These are phyloP conservation scores for Coenobita brevimanus DNA, from an alignment of 1,140 invertebrate genomes.

Conservation along the genomic window DNA sequence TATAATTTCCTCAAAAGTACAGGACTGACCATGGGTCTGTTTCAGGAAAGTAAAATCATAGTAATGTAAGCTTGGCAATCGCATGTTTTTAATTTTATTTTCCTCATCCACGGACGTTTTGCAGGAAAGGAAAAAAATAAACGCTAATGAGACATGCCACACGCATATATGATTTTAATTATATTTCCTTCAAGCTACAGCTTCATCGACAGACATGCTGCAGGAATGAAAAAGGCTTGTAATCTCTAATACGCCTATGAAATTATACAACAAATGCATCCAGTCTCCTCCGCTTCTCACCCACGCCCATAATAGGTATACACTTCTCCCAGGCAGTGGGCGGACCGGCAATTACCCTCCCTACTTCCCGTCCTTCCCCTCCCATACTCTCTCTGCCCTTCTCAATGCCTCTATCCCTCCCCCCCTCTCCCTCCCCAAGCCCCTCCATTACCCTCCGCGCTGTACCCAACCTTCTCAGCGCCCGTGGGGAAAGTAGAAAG, in stretches of 20 bases:
- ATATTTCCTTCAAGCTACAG: no score
- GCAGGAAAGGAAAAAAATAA: no score
- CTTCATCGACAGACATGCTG: background rate
- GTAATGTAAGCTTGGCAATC: no score
- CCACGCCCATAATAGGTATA: slow-evolving; percentile 53
- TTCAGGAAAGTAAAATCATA: no score
- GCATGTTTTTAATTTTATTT: no score
- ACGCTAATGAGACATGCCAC: no score
- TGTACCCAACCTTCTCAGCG: background rate
- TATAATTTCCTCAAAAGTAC: no score
- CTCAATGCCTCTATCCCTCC: background rate
- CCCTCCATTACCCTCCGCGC: background rate
- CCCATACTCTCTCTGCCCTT: background rate
- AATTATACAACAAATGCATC: no score
- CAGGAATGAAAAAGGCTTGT: background rate
- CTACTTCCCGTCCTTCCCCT: slow-evolving; percentile 13
- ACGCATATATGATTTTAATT: no score
- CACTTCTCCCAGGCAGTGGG: slow-evolving; percentile 51
- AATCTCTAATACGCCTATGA: slow-evolving; percentile 12
- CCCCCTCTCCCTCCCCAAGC: background rate
- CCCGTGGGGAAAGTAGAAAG: background rate
- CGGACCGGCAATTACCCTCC: slow-evolving; percentile 53
- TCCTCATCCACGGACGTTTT: no score
- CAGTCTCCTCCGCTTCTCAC: slow-evolving; percentile 26
- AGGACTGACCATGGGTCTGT: no score